Evolutionary conservation across 2,113 vertebrate genomes (phyloP).

Genomic region (Notothenia coriiceps): DNA sequence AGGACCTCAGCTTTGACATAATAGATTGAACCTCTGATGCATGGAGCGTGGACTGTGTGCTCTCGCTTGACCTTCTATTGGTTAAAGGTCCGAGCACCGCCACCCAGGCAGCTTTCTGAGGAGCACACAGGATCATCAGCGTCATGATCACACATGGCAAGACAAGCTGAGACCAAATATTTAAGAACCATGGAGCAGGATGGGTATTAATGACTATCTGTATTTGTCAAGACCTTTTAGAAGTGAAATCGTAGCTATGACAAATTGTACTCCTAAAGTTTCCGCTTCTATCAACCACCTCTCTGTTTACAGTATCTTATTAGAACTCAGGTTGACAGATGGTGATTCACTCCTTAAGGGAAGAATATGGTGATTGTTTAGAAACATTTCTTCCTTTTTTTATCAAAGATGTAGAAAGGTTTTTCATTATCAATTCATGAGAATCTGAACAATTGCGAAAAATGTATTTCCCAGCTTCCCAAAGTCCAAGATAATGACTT

Average conservation of each 20-base stretch:
- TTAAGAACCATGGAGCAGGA: no score
- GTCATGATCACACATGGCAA: constrained; percentile 29
- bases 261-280: no score
- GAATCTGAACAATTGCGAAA: no score
- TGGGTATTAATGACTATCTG: no score
- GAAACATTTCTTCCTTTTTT: no score
- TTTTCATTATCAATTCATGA: no score
- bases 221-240: neutral
- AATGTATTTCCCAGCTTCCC: no score
- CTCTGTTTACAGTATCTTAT: constrained; percentile 26
- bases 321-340: constrained; percentile 23
- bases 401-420: no score
- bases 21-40: constrained; percentile 58
- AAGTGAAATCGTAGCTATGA: neutral
- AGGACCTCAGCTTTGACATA: constrained; percentile 46
- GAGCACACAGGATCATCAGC: constrained; percentile 5
- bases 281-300: constrained; percentile 1
- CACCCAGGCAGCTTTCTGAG: constrained; percentile 56
- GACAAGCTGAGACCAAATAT: neutral
- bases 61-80: constrained; percentile 70
- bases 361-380: no score
- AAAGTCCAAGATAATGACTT: no score
- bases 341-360: neutral
- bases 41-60: constrained; percentile 44
- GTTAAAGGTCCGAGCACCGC: constrained; percentile 36